A percentile compares a stretch with the other conserved stretches of the same genome.
These are phyloP conservation scores for Bothrops jararaca DNA, from an alignment of 2,113 vertebrate species.

Conservation along the genomic window DNA sequence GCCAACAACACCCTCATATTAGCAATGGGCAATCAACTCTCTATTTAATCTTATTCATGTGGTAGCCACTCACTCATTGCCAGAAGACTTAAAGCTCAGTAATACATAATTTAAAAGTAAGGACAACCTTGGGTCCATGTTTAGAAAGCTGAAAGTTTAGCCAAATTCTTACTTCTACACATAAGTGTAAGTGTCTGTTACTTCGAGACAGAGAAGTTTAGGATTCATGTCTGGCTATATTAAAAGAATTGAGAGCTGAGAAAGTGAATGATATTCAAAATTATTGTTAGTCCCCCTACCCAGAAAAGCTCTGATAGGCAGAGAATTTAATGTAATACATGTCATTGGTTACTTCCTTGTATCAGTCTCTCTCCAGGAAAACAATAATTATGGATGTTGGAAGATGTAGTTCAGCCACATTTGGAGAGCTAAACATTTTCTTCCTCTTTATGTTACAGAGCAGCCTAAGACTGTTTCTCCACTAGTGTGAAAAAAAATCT, in stretches of 20 bases:
- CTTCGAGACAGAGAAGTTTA: background rate
- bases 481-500: background rate
- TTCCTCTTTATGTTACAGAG: background rate
- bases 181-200: background rate
- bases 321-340: background rate
- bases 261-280: background rate
- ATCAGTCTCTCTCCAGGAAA: background rate
- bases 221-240: background rate
- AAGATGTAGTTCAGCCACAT: background rate
- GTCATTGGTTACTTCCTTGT: background rate
- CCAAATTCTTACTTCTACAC: background rate
- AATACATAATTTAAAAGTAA: background rate
- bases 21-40: background rate
- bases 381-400: background rate
- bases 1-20: background rate
- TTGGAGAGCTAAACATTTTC: background rate
- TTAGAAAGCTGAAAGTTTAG: background rate
- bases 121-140: background rate
- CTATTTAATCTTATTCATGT: background rate
- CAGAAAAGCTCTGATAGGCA: background rate
- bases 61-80: background rate
- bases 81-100: background rate
- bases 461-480: background rate
- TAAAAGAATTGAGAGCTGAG: background rate
- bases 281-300: background rate